Evolutionary conservation across 2,888 invertebrate genomes (phyloP), one percentile per base, ranked within the genome.

Genomic region (Mongoloraphidia duomilia): DNA sequence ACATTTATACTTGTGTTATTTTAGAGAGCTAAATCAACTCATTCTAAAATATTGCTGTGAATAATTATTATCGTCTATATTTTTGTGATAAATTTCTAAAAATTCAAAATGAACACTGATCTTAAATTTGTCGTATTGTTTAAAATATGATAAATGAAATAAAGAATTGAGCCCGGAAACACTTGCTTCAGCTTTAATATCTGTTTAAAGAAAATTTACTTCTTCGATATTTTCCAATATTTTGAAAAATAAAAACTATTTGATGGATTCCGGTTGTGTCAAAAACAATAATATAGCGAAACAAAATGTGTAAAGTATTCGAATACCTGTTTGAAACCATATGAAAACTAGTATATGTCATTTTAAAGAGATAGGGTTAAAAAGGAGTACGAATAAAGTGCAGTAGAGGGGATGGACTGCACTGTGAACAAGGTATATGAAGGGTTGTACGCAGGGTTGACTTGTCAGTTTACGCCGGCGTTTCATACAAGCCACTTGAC

Each of bases 401-500:
- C 34, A 14, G n/a, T 40, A 34, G 38, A 34, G 47, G 34, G 36
- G 40, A 11, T 40, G 47, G 17, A 35, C 44, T 12, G 41, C 34
- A 9, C 17, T 36, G 37, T 39, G 12, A 13, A 35, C 40, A 13
- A 36, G 39, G 34, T 33, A 39, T 11, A 37, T 40, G 34, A 41
- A 39, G 43, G 35, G 46, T 9, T 34, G 49, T 26, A 40, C 13
- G 33, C 17, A 38, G 34, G 34, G 41, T 46, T 46, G 50, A 39
- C 26, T n/a, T 12, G 14, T 40, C 45, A 39, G 51, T 33, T 33
- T 17, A 12, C 33, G 40, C 17, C 12, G 47, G 40, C 9, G 17
- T 10, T 13, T 41, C 14, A n/a, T 33, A 36, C n/a, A 43, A n/a
- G 43, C 34, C 12, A 41, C 13, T 38, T 34, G 43, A 9, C 26